Evolutionary conservation across 2,888 invertebrate genomes (phyloP).

Genomic region (Cosmia trapezina): DNA sequence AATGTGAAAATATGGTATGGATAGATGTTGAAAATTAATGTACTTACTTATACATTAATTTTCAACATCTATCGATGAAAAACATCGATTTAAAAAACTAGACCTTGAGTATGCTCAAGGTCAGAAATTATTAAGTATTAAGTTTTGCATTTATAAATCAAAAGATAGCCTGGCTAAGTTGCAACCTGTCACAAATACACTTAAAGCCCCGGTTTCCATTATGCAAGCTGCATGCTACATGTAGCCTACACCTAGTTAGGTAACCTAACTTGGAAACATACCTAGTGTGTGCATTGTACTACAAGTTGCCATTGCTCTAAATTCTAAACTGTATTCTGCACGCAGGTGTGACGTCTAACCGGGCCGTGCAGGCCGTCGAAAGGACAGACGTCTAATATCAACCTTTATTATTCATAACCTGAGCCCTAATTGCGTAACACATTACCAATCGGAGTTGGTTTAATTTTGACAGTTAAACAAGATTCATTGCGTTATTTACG

Average conservation of each 20-base stretch:
- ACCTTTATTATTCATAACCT: too few relatives aligned
- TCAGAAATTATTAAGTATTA: too few relatives aligned
- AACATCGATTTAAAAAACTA: too few relatives aligned
- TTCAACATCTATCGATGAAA: too few relatives aligned
- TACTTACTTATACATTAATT: too few relatives aligned
- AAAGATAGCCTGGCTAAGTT: conserved; percentile 5
- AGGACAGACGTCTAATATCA: conserved; percentile 10
- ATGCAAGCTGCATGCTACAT: conserved; percentile 7
- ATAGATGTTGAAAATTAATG: too few relatives aligned
- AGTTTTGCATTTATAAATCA: conserved; percentile 8
- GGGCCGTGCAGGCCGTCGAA: not conserved
- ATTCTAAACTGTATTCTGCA: conserved; percentile 40
- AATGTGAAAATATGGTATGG: not conserved
- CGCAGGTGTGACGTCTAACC: conserved; percentile 43
- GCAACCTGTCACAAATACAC: conserved; percentile 1
- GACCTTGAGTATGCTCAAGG: not conserved
- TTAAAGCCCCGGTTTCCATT: not conserved
- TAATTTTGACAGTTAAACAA: too few relatives aligned
- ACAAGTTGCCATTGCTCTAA: conserved; percentile 36
- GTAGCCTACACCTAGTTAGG: not conserved
- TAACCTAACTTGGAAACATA: conserved; percentile 20
- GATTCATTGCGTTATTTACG: too few relatives aligned
- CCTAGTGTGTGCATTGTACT: conserved; percentile 30
- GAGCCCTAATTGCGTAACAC: too few relatives aligned
- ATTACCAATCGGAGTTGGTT: too few relatives aligned